Evolutionary conservation across 2,113 vertebrate genomes (phyloP), one percentile per base, ranked within the genome.

Genomic region (Setophaga petechia): DNA sequence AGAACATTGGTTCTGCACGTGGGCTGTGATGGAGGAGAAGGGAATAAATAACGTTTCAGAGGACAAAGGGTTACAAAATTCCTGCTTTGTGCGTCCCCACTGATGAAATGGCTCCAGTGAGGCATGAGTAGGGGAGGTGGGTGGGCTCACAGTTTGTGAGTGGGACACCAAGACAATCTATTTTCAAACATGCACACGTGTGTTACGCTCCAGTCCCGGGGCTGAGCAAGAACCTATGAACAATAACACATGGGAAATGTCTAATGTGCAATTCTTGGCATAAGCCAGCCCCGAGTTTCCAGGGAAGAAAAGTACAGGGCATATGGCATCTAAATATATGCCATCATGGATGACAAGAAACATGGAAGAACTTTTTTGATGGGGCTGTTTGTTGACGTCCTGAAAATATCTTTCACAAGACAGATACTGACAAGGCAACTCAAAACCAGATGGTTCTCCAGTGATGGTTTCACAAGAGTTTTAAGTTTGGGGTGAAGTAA

Each of bases 321-420:
- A 91, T 95, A 94, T 93, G 93, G 93, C 54, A 51, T 83, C 94
- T 93, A 95, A 93, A 95, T 86, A 88, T 81, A 92, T 33, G 58
- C 65, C 44, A 6, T 77, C 79, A 65, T 67, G 65, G 82, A 63
- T 96, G 85, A 86, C 63, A 89, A 91, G 89, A 69, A 86, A 81
- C 65, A 81, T 24, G 73, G 89, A 93, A 75, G 89, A 95, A 90
- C 69, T 84, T 96, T 93, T 87, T 86, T 86, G 83, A 92, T 78
- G 35, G 35, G 68, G 57, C 9, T 94, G 65, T 84, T 91, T 93
- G 82, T 80, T 93, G 94, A 87, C 76, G 49, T 92, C 86, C 93
- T 71, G 89, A 89, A 94, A 94, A 90, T 93, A 90, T 67, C 91
- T 90, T 89, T 81, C 65, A 72, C 68, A 71, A 86, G 91, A 85